Base-by-base conservation (phyloP, 1,140 invertebrate species). In the Ceratoteleas bidentatus region DNA sequence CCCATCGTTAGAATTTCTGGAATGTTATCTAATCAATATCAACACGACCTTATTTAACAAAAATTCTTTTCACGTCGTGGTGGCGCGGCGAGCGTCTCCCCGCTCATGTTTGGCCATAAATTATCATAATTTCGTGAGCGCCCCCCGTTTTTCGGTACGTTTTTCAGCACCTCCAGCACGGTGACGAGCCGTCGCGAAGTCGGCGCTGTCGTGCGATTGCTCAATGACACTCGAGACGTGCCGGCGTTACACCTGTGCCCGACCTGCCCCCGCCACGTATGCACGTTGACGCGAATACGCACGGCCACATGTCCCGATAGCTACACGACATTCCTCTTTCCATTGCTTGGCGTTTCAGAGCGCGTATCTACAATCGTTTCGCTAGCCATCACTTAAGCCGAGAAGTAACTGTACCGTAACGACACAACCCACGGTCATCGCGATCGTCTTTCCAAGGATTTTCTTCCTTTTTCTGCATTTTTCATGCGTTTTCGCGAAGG, bases 321-420 rank as follows among this genome's bases (percentile, higher is more conserved):
- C 72, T 24, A 24, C 52, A 75, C 61, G 62, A 74, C 80, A 82
- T 77, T 82, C 69, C 80, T 82, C 24, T 74, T 77, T 77, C 73
- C 74, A 77, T 65, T 77, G 60, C 73, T 77, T 69, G 24, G 66
- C 66, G 49, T 76, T 77, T 68, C 53, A 77, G 66, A 62, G 68
- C 73, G 68, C 68, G 80, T 82, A 81, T 81, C 62, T 76, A 69
- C 80, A 82, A 82, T 73, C 80, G 57, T 76, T 75, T 70, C 78
- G 66, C 66, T 65, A 77, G 69, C 80, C 69, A 82, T 82, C 66
- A 69, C 80, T 77, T 77, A 58, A 68, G 64, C 74, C 38, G 53
- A 68, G 68, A 62, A 77, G 16, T 77, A 77, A 83, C 74, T 77
- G 68, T 82, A 77, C 60, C 74, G 58, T 77, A 73, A 73, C 73